Conservation (phyloP, 2,797 vertebrate genomes). For the Ibycter americanus region DNA sequence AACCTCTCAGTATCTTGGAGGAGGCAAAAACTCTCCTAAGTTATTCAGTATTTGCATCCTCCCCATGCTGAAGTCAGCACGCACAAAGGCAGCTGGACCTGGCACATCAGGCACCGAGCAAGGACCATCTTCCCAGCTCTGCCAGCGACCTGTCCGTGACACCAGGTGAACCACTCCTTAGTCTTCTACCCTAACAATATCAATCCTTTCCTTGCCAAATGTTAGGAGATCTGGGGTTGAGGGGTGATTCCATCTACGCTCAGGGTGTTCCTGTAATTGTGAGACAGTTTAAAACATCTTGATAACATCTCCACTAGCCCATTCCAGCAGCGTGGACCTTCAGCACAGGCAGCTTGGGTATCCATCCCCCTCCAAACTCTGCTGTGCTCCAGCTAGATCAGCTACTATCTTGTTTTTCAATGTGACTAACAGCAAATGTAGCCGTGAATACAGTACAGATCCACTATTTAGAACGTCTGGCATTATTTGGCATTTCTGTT, state of each 20-base stretch:
- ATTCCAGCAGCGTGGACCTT: not conserved
- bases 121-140: not conserved
- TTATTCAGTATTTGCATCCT: not conserved
- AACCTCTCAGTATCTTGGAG: not conserved
- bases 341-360: not conserved
- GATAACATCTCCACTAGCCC: not conserved
- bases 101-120: fast-evolving
- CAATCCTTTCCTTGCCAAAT: not conserved
- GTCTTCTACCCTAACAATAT: not conserved
- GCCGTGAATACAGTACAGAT: not conserved
- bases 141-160: not conserved
- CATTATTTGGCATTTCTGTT: not conserved
- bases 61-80: not conserved
- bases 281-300: not conserved
- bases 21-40: not conserved
- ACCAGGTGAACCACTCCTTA: not conserved
- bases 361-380: not conserved
- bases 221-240: not conserved
- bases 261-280: not conserved
- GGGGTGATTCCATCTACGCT: not conserved
- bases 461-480: not conserved
- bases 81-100: not conserved
- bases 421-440: not conserved
- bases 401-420: not conserved
- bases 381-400: not conserved